Percentiles rank a stretch among this genome's conserved stretches.
phyloP scores from a whole-genome alignment of 2,797 vertebrate genomes.

The Oreonectes daqikongensis region DNA sequence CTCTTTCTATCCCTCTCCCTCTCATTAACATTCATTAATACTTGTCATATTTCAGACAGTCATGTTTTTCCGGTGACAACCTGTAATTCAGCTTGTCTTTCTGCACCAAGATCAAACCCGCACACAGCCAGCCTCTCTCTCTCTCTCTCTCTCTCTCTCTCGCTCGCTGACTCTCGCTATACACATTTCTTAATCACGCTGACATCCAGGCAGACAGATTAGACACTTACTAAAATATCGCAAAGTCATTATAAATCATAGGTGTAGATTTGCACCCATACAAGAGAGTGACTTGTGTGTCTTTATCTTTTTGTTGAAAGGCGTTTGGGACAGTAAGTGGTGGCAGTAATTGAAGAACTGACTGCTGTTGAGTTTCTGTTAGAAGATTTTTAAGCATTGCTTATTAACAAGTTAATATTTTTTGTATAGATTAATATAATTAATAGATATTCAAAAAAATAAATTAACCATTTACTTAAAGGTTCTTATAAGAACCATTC shows the following conservation, averaged over 20 bases:
- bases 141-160: conserved; percentile 18
- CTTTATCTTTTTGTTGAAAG: too few relatives aligned
- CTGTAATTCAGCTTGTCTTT: conserved; percentile 59
- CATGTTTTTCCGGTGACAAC: conserved; percentile 51
- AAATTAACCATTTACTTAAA: too few relatives aligned
- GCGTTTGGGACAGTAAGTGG: too few relatives aligned
- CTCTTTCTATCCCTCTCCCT: neutral
- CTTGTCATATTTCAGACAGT: conserved; percentile 49
- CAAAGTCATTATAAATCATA: conserved; percentile 63
- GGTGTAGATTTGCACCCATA: neutral
- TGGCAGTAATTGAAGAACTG: too few relatives aligned
- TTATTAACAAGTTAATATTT: too few relatives aligned
- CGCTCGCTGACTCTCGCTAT: neutral
- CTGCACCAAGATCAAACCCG: conserved; percentile 14
- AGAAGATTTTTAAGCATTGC: too few relatives aligned
- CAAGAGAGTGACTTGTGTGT: neutral
- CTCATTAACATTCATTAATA: conserved; percentile 48
- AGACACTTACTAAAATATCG: conserved; percentile 63
- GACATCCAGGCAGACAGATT: conserved; percentile 50
- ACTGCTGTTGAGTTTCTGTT: too few relatives aligned
- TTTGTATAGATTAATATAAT: too few relatives aligned
- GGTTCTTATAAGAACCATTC: too few relatives aligned
- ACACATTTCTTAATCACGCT: conserved; percentile 7
- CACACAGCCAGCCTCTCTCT: conserved; percentile 3
- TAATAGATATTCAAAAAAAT: too few relatives aligned